A percentile compares a stretch with the other conserved stretches of the same genome.
phyloP scores from a whole-genome alignment of 1,140 invertebrate species.

The Drosophila nikananu region DNA sequence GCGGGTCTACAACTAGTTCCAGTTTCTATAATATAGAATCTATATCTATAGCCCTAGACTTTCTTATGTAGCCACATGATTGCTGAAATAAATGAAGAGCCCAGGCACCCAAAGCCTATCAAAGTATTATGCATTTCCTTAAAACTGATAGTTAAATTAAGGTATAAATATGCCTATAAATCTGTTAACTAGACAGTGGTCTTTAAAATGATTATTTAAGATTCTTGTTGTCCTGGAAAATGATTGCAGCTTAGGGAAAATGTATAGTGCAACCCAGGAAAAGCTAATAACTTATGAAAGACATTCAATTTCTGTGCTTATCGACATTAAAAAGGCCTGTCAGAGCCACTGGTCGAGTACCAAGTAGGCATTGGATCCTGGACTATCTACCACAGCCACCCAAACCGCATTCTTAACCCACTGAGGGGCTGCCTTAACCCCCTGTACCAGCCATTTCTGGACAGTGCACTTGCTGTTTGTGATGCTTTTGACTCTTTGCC shows the following conservation, averaged over 20 bases:
- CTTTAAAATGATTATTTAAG: neutral
- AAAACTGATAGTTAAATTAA: too few species aligned
- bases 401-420: neutral
- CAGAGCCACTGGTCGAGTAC: neutral
- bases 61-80: neutral
- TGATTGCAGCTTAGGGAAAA: neutral
- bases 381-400: neutral
- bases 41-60: too few species aligned
- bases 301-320: conserved; percentile 3
- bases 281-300: conserved; percentile 1
- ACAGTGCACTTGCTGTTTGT: conserved; percentile 25
- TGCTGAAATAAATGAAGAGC: too few species aligned
- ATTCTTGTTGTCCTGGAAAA: neutral
- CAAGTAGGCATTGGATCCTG: neutral
- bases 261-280: neutral
- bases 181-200: too few species aligned
- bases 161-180: too few species aligned
- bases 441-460: neutral
- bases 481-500: conserved; percentile 12
- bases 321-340: neutral
- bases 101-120: too few species aligned
- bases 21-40: too few species aligned
- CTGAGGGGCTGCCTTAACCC: neutral
- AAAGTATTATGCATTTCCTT: too few species aligned
- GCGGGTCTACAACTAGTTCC: neutral